Base-by-base conservation (phyloP, 1,140 invertebrate genomes). In the Drosophila leontia region DNA sequence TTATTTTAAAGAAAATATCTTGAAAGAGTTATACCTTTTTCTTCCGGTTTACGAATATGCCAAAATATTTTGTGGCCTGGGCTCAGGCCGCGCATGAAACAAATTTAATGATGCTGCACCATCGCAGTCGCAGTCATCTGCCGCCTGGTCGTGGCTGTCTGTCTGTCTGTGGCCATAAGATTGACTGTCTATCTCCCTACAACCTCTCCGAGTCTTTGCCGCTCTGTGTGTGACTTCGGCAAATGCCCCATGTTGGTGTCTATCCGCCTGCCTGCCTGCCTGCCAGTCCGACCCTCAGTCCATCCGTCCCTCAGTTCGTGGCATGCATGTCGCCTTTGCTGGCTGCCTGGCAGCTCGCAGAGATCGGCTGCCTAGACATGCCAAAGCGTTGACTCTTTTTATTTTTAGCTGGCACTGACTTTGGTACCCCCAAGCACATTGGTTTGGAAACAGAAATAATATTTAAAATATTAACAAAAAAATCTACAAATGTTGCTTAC, bases 341-440 rank as follows among this genome's bases (percentile, higher is more conserved):
- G 80, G 67, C 67, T 62, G 65, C 67, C 68, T 64, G 56, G 45
- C 69, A 71, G 50, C 62, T 75, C 53, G 50, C 67, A 74, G 3
- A 34, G 80, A 84, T 90, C 81, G 74, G 55, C 45, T 72, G 67
- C 78, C 75, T 90, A 88, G 85, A 82, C 85, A 88, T 84, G 85
- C 81, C 81, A 59, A 81, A 90, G 80, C 84, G 77, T 90, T 84
- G 85, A 88, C 85, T 88, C 81, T 90, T 88, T 87, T 88, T 81
- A 90, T 88, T 88, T 88, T 88, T 85, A 90, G 80, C 84, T 88
- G 84, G 71, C 84, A 65, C 56, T 80, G 76, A 77, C 80, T 87
- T 88, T 77, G 84, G 72, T 57, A 53, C 17, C 13, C 15, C 1
- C 9, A 32, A 32, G 84, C 77, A 87, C 84, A 55, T 50, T 87